phyloP scores from a whole-genome alignment of 2,797 vertebrate species.

The Alca torda region DNA sequence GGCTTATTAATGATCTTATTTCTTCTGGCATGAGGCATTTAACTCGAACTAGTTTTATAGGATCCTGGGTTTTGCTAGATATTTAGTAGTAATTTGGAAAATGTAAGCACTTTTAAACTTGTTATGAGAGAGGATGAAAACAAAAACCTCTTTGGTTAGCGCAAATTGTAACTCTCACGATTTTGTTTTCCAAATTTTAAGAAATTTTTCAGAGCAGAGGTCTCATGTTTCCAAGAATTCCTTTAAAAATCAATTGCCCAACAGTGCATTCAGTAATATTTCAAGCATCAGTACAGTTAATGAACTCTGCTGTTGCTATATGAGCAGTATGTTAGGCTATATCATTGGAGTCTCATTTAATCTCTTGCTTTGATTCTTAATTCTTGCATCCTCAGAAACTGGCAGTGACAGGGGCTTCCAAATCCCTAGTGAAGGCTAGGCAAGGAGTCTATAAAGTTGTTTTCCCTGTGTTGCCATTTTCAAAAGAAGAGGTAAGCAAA shows the following conservation, averaged over 20 bases:
- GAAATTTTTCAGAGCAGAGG: background rate
- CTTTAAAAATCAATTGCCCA: background rate
- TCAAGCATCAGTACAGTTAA: background rate
- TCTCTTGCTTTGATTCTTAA: background rate
- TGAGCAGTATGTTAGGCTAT: background rate
- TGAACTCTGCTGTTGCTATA: background rate
- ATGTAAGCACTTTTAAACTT: background rate
- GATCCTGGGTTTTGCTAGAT: background rate
- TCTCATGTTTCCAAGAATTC: background rate
- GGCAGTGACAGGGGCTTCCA: background rate
- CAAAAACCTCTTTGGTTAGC: background rate
- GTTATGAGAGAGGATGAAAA: background rate
- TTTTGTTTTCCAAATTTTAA: background rate
- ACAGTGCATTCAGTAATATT: background rate
- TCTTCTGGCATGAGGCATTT: background rate
- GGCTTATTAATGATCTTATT: background rate
- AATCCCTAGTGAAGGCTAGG: background rate
- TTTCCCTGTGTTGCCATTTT: conserved; percentile 80
- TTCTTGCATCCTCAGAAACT: background rate
- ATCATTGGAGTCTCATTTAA: background rate
- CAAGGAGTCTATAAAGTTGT: background rate
- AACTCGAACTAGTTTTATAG: background rate
- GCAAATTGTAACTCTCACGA: background rate
- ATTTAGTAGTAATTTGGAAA: background rate
- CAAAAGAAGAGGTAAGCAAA: conserved; percentile 85